Base-by-base conservation (phyloP, 2,113 vertebrate species). In the Sterrhoptilus dennistouni region DNA sequence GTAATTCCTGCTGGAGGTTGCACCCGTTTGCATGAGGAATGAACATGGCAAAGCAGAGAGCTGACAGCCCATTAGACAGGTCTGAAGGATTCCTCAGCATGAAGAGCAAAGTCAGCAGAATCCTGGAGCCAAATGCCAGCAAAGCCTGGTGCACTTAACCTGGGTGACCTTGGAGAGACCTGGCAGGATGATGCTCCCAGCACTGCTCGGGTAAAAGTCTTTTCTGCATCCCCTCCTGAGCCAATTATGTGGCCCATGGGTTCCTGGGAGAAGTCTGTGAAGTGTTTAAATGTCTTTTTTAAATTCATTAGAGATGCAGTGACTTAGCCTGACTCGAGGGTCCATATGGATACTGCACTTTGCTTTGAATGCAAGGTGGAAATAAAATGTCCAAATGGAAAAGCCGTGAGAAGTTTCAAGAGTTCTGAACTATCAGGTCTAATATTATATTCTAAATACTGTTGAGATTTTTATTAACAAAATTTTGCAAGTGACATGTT, bases 81-180 rank as follows among this genome's bases (percentile, higher is more conserved):
- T 91, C 82, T 69, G 93, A 82, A 71, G 84, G 29, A 79, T 80
- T 68, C 28, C 47, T 76, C 24, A 54, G 54, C n/a, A 7, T 25
- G 24, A 21, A 74, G 47, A 52, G 70, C 38, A 14, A 25, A 68
- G 94, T 94, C 91, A 95, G 79, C 91, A 87, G 31, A 72, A 72
- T 59, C 59, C 59, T 42, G 1, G 8, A 89, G n/a, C n/a, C 42
- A 14, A 16, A 10, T 2, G 38, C 90, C 54, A 77, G 70, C 27
- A 83, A 77, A 42, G 61, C 31, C 45, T 24, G 61, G 50, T 76
- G 9, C 2, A 12, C 42, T 83, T 82, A 72, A 54, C 82, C 74
- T 49, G 38, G n/a, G 29, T 91, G 89, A 79, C 91, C 78, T 75
- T 65, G 20, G 89, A 63, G 38, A 14, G 76, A 71, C 80, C 77